Percentiles rank a stretch among this genome's conserved stretches.
phyloP scores from a whole-genome alignment of 2,113 vertebrate species.

The Tachysurus vachellii region DNA sequence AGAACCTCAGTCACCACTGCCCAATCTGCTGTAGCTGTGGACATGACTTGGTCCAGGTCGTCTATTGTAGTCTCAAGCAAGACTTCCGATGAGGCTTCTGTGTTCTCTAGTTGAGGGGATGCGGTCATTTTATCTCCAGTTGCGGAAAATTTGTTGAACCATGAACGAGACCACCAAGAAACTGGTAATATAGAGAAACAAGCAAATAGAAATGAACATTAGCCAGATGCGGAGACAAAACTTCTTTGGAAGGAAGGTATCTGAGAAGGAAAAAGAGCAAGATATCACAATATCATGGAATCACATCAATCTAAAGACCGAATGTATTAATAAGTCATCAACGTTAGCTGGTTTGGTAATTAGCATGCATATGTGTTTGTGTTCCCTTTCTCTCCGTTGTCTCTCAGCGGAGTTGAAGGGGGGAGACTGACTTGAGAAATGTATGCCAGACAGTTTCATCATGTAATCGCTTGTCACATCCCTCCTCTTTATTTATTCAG shows the following conservation, averaged over 20 bases:
- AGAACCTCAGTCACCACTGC: slow-evolving; percentile 33
- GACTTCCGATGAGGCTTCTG: neutral
- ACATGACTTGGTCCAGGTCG: neutral
- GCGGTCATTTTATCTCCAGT: neutral
- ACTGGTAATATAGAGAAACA: slow-evolving; percentile 28
- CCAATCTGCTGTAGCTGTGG: slow-evolving; percentile 32
- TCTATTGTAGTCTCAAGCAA: neutral
- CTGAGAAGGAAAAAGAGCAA: neutral
- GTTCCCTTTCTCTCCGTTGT: neutral
- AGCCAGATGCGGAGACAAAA: neutral
- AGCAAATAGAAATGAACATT: neutral
- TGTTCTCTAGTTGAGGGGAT: neutral
- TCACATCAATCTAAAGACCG: neutral
- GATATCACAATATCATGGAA: neutral
- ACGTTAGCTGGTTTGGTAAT: slow-evolving; percentile 18
- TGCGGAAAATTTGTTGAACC: slow-evolving; percentile 19
- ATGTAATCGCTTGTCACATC: slow-evolving; percentile 36
- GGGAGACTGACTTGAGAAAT: neutral
- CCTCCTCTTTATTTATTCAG: slow-evolving; percentile 31
- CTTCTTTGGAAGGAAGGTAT: neutral
- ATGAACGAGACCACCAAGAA: slow-evolving; percentile 37
- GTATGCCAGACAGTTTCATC: slow-evolving; percentile 14
- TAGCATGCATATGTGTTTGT: slow-evolving; percentile 23
- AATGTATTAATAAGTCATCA: slow-evolving; percentile 34
- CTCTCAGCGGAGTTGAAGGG: slow-evolving; percentile 15